phyloP scores from a whole-genome alignment of 2,888 invertebrate species.

The Morpho achilles region DNA sequence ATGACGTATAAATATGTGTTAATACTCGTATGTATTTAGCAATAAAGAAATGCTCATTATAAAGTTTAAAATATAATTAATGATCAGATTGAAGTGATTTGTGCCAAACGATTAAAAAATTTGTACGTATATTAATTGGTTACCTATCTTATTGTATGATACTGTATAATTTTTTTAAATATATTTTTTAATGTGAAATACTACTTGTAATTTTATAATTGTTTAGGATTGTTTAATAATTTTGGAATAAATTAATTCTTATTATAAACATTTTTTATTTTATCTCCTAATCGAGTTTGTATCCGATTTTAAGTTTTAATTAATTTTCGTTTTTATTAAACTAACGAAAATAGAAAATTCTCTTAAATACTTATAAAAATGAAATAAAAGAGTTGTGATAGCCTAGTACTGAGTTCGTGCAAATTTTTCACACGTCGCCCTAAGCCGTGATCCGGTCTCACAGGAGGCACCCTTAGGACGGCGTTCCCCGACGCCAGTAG shows the following conservation, averaged over 20 bases:
- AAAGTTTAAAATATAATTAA: slow-evolving; percentile 25
- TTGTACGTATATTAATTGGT: slow-evolving; percentile 50
- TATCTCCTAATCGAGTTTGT: background rate
- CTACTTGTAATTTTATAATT: slow-evolving; percentile 47
- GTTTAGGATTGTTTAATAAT: slow-evolving; percentile 49
- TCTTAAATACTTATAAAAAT: no score
- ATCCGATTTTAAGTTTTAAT: no score
- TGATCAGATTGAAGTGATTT: slow-evolving; percentile 35
- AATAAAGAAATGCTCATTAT: slow-evolving; percentile 56
- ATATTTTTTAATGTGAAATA: slow-evolving; percentile 45
- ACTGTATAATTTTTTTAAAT: slow-evolving; percentile 43
- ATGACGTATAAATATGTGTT: slow-evolving; percentile 23
- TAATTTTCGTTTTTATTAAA: no score
- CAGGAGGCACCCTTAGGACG: no score
- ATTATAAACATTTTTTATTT: slow-evolving; percentile 28
- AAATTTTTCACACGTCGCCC: no score
- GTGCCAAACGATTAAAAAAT: slow-evolving; percentile 56
- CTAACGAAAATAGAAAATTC: no score
- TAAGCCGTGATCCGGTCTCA: no score
- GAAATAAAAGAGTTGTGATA: no score
- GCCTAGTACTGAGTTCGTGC: no score
- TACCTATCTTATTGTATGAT: slow-evolving; percentile 51
- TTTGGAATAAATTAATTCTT: slow-evolving; percentile 66
- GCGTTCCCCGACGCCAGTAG: no score
- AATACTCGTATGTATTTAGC: slow-evolving; percentile 22